Evolutionary conservation across 2,797 vertebrate genomes (phyloP).

Genomic region (Bradypus variegatus): DNA sequence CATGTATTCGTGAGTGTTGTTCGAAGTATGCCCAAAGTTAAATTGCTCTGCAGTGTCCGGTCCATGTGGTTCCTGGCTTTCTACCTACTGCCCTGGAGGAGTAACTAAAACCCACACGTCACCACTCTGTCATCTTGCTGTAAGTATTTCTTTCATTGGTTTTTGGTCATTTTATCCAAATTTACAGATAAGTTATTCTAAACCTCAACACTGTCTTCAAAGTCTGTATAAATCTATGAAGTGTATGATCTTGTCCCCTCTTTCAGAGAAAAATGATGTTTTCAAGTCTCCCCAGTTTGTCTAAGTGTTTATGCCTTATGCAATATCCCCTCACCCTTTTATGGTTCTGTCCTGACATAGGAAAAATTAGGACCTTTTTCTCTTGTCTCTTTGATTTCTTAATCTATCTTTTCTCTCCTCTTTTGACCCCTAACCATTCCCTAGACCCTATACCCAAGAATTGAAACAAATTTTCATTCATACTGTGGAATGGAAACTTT

Average conservation of each 20-base stretch:
- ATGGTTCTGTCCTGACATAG: not conserved
- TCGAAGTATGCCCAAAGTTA: too few relatives aligned
- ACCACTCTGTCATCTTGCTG: too few relatives aligned
- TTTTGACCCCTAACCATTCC: not conserved
- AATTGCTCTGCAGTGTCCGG: too few relatives aligned
- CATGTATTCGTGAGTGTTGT: too few relatives aligned
- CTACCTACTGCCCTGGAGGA: too few relatives aligned
- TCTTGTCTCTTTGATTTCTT: not conserved
- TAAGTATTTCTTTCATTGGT: not conserved
- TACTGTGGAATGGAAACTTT: not conserved
- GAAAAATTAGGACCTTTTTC: not conserved
- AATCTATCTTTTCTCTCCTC: not conserved
- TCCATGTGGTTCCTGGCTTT: too few relatives aligned
- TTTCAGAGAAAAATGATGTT: not conserved
- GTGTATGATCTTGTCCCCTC: not conserved
- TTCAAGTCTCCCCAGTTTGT: not conserved
- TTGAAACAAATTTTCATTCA: not conserved
- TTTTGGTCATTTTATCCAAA: not conserved
- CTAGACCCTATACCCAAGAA: not conserved
- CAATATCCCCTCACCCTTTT: not conserved
- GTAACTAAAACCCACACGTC: too few relatives aligned
- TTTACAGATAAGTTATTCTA: not conserved
- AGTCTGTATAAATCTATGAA: not conserved
- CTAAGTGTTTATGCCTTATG: not conserved
- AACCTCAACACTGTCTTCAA: not conserved